Evolutionary conservation across 2,113 vertebrate genomes (phyloP).

Genomic region (Antigone vipio): DNA sequence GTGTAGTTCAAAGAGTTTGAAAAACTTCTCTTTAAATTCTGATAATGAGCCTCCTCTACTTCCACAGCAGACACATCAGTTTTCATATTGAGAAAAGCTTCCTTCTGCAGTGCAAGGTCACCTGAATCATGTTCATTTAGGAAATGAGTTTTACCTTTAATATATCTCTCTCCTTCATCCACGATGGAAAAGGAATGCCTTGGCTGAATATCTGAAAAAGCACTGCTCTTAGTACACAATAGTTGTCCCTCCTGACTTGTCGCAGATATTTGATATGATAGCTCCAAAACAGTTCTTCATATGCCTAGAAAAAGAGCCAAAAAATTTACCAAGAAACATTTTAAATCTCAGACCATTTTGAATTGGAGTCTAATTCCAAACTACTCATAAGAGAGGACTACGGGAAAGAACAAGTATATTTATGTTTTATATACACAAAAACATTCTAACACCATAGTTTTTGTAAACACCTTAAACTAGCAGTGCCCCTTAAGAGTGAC

Average conservation of each 20-base stretch:
- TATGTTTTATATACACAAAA: background rate
- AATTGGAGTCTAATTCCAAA: background rate
- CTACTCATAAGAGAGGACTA: background rate
- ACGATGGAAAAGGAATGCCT: slow-evolving; percentile 75
- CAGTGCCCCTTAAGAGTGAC: background rate
- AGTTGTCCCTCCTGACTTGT: slow-evolving; percentile 75
- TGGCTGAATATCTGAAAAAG: slow-evolving; percentile 80
- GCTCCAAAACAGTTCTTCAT: slow-evolving; percentile 72
- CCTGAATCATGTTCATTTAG: background rate
- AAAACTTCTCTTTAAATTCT: background rate
- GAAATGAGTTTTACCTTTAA: slow-evolving; percentile 69
- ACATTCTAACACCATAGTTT: background rate
- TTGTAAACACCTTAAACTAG: background rate
- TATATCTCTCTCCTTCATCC: slow-evolving; percentile 83
- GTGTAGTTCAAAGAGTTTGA: background rate
- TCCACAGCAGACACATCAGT: background rate
- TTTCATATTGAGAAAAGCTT: background rate
- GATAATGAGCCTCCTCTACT: background rate
- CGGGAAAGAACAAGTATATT: background rate
- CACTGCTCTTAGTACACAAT: slow-evolving; percentile 72
- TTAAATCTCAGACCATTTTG: background rate
- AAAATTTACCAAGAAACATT: background rate
- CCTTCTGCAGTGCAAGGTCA: background rate
- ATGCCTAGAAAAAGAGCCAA: slow-evolving; percentile 62
- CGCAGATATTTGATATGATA: slow-evolving; percentile 72